Evolutionary conservation across 2,113 vertebrate species (phyloP), one percentile per base, ranked within the genome.

Genomic region (Chloropsis hardwickii): DNA sequence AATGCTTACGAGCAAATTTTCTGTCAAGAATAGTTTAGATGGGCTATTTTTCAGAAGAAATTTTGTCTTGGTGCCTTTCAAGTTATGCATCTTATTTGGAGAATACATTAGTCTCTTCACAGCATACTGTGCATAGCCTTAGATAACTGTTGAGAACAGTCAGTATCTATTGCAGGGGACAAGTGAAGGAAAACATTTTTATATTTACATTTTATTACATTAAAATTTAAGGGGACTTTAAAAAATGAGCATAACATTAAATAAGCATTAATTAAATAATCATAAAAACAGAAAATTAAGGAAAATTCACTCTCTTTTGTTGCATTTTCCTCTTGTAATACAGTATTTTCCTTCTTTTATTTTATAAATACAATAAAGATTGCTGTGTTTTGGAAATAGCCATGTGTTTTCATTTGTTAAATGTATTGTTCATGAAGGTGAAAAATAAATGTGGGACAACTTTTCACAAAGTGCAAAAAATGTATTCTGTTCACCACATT

Each of bases 11-110:
- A 81, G 61, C 44, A 29, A 61, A 45, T 81, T 85, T 81, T 89
- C 45, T 88, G 60, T n/a, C 77, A 95, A 89, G 93, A 92, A 61
- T 19, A 42, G 8, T 89, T 92, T 37, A 40, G 35, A 48, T 51
- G 25, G 10, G 25, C 25, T 74, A 79, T 72, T 92, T 92, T 95
- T 81, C 61, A 79, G 27, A 81, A 64, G 31, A 81, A 74, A 89
- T 61, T 65, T 64, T 81, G 11, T 67, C 20, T 67, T 6, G 20
- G 79, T 93, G 18, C 39, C 44, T 91, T 84, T 81, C 47, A 64
- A 65, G 25, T 76, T 72, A 57, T 37, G 64, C 27, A 48, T 61
- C 20, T 85, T 37, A 42, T 79, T 53, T 93, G 35, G 33, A 82
- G 83, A 94, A 72, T 54, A 72, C 13, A 66, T 88, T 24, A 58